phyloP scores from a whole-genome alignment of 2,797 vertebrate genomes.

The Chloroceryle amazona region DNA sequence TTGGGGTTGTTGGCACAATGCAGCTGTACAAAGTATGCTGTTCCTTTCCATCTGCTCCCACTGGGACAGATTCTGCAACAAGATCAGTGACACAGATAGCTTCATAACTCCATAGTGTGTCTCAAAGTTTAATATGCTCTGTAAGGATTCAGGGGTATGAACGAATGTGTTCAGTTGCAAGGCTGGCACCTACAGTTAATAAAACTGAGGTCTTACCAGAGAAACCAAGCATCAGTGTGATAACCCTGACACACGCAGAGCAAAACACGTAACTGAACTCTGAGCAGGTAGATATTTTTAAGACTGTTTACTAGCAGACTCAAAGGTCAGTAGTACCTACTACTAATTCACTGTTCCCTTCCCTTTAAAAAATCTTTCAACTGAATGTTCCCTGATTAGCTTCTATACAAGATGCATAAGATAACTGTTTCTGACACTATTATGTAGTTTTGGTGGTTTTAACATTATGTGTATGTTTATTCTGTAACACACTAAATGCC shows the following conservation, averaged over 20 bases:
- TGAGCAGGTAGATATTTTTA: background rate
- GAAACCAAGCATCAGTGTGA: background rate
- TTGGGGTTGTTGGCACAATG: background rate
- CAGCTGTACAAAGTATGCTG: background rate
- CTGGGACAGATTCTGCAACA: background rate
- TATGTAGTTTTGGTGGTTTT: background rate
- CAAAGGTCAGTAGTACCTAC: background rate
- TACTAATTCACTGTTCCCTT: background rate
- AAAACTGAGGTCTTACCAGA: background rate
- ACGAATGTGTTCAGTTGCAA: background rate
- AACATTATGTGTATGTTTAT: background rate
- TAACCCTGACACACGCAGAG: background rate
- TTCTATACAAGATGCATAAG: background rate
- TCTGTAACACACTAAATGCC: background rate
- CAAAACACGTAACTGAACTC: background rate
- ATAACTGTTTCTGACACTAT: background rate
- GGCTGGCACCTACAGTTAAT: background rate
- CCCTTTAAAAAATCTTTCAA: background rate
- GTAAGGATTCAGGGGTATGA: background rate
- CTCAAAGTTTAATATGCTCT: background rate
- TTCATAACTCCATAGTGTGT: background rate
- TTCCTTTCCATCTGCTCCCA: background rate
- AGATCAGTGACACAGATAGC: background rate
- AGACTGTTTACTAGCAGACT: background rate
- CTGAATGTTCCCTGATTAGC: background rate